Evolutionary conservation across 2,888 invertebrate genomes (phyloP), one percentile per base, ranked within the genome.

Genomic region (Helleia helle): DNA sequence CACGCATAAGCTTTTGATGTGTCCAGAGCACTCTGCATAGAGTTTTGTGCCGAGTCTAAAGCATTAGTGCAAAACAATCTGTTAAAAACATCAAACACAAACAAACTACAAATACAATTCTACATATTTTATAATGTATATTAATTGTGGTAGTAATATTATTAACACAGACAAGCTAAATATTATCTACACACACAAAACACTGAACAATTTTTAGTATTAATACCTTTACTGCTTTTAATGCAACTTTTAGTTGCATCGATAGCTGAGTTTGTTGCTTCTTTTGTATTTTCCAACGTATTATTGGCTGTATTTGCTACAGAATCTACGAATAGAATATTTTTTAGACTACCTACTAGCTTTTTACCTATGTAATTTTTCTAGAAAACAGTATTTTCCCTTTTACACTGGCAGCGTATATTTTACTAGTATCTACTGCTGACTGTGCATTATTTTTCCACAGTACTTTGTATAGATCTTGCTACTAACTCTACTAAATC

Each of bases 191-290:
- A 40, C 6, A 36, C 25, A 22, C 11, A 22, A 25, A 38, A 40
- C 27, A 29, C 6, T 12, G 4, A 24, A 13, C 9, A 18, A 22
- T 40, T 17, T n/a, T n/a, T n/a, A 41, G 40, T 74, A 30, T 30
- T n/a, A 14, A 15, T 15, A 80, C 75, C 76, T 79, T 71, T 76
- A 8, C 71, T 69, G 48, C 58, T 62, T 49, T 65, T 70, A 47
- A 69, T 61, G 47, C 65, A 73, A 24, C 58, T 49, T 55, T 71
- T 76, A 25, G 68, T 62, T 1, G 66, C 62, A 34, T 77, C 71
- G 40, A 59, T 56, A 24, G 69, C 67, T 31, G 65, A 55, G 47
- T 59, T 54, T 24, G 68, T 63, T 41, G 60, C 62, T 41, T 64
- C 64, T 62, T 73, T 72, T 36, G 71, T 66, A 39, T 54, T 56